phyloP scores from a whole-genome alignment of 2,888 invertebrate species.

The Platycnemis pennipes region DNA sequence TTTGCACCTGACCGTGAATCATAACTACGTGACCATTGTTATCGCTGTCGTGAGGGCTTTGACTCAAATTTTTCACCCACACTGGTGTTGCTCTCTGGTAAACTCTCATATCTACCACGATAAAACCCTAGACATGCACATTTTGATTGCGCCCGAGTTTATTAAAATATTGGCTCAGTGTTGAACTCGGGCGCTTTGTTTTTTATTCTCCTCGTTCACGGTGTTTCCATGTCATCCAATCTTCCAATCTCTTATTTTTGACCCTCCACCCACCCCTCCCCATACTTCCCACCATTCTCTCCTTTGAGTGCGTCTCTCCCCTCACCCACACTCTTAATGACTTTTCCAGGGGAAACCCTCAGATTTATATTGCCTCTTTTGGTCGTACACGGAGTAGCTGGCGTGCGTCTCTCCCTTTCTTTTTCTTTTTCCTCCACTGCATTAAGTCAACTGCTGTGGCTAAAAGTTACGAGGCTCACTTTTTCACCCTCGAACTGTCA shows the following conservation, averaged over 20 bases:
- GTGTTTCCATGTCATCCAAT: neutral
- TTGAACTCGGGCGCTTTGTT: neutral
- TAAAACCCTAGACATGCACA: neutral
- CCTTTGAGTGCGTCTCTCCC: neutral
- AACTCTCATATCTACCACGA: neutral
- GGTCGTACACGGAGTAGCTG: neutral
- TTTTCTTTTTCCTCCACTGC: neutral
- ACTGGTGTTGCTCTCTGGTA: neutral
- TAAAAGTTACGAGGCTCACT: slow-evolving; percentile 31
- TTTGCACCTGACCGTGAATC: neutral
- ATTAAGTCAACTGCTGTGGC: slow-evolving; percentile 46
- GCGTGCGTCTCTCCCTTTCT: neutral
- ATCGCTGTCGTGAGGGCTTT: neutral
- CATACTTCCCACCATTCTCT: neutral
- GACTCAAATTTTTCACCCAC: neutral
- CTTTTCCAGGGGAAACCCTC: neutral
- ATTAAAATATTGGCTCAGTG: neutral
- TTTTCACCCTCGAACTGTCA: slow-evolving; percentile 35
- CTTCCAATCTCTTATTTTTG: neutral
- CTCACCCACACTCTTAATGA: neutral
- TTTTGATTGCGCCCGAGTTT: neutral
- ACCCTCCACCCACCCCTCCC: neutral
- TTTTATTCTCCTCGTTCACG: neutral
- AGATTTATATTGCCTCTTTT: slow-evolving; percentile 29
- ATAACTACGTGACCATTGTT: neutral